Conservation (phyloP, 2,797 vertebrate species). For the Nyctalus aviator region DNA sequence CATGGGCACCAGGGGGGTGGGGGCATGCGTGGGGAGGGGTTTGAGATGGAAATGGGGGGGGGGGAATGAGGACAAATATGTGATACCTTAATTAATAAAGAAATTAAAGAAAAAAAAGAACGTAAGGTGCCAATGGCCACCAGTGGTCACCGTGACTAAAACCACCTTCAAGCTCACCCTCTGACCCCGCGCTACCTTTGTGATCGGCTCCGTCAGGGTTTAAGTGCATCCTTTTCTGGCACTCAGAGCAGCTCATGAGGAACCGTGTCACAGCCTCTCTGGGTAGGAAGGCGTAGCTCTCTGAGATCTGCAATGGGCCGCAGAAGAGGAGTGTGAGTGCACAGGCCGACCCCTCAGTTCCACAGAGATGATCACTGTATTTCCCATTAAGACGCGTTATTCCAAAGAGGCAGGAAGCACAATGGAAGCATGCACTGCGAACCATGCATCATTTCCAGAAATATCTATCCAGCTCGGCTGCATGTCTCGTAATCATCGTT, state of each 20-base stretch:
- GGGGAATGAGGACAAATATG: no score
- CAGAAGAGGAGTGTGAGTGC: constrained; percentile 84
- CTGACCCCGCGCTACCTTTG: constrained; percentile 89
- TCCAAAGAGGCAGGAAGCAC: constrained; percentile 84
- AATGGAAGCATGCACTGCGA: constrained; percentile 84
- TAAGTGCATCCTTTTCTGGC: constrained; percentile 94
- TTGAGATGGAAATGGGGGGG: no score
- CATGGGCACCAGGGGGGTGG: no score
- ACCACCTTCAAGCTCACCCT: constrained; percentile 82
- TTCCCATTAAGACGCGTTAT: constrained; percentile 83
- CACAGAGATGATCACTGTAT: constrained; percentile 82
- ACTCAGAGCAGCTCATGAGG: constrained; percentile 94
- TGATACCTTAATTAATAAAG: no score
- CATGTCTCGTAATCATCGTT: constrained; percentile 68
- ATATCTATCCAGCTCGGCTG: constrained; percentile 80
- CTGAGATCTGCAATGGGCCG: constrained; percentile 92
- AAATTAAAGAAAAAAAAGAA: background rate
- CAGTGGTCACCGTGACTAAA: constrained; percentile 84
- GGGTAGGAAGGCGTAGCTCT: constrained; percentile 93
- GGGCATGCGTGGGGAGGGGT: no score
- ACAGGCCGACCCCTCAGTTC: constrained; percentile 80
- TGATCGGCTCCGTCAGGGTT: constrained; percentile 92
- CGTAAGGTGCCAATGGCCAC: constrained; percentile 80
- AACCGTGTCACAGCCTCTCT: constrained; percentile 93
- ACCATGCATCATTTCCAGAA: constrained; percentile 84